These are phyloP conservation scores for Rhorus exstirpatorius DNA, from an alignment of 2,888 invertebrate genomes.

Conservation along the genomic window DNA sequence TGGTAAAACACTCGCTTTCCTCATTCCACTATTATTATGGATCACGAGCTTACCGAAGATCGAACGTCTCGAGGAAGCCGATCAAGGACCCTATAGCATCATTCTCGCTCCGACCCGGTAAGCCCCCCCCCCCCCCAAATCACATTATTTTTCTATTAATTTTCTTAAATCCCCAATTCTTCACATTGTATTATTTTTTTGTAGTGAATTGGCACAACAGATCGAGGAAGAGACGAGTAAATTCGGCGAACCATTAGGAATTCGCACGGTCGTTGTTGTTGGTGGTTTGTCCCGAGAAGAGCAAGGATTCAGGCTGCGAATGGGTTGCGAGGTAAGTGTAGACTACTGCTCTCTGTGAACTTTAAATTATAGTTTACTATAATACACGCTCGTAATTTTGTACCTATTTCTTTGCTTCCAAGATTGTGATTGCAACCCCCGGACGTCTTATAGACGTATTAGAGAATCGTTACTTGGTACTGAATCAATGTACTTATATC, in stretches of 20 bases:
- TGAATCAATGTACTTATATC: conserved; percentile 99
- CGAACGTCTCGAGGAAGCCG: conserved; percentile 95
- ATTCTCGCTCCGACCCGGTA: conserved; percentile 98
- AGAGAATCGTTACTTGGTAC: conserved; percentile 98
- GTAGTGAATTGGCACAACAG: conserved; percentile 98
- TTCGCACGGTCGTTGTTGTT: conserved; percentile 98
- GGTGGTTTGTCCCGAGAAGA: conserved; percentile 99
- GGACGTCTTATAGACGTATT: conserved; percentile 99
- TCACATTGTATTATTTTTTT: conserved; percentile 41
- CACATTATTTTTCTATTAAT: neutral
- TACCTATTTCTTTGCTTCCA: conserved; percentile 69
- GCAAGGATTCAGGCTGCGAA: conserved; percentile 97
- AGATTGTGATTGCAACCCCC: conserved; percentile 99
- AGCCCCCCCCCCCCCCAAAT: neutral
- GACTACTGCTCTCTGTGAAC: neutral
- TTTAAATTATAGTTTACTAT: neutral
- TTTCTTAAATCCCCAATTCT: neutral
- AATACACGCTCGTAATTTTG: neutral
- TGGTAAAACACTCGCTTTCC: conserved; percentile 99
- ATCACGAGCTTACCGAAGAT: conserved; percentile 99
- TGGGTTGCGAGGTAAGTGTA: conserved; percentile 95
- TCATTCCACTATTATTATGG: conserved; percentile 98
- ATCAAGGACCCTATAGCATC: conserved; percentile 99
- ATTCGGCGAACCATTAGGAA: conserved; percentile 97
- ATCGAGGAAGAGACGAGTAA: conserved; percentile 99